A percentile compares a stretch with the other conserved stretches of the same genome.
phyloP scores from a whole-genome alignment of 2,888 invertebrate species.

The Strigamia maritima region DNA sequence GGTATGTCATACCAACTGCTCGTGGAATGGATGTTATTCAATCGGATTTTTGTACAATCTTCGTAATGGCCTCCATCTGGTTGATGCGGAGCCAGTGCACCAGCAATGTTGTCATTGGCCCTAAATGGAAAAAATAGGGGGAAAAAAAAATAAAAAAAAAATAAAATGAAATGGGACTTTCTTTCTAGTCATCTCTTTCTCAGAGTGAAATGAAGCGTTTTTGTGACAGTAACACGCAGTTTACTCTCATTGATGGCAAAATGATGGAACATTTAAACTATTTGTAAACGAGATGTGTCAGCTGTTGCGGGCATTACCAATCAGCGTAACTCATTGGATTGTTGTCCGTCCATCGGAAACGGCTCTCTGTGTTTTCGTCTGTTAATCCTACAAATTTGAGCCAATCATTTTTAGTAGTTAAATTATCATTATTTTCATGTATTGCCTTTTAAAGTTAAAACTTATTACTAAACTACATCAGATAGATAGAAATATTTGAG shows the following conservation, averaged over 20 bases:
- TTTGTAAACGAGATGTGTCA: not conserved
- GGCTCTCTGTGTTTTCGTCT: conserved; percentile 46
- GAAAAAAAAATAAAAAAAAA: too few species aligned
- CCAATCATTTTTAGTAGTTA: not conserved
- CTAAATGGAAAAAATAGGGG: not conserved
- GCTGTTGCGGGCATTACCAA: conserved; percentile 43
- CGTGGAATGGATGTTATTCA: conserved; percentile 47
- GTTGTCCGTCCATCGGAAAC: conserved; percentile 47
- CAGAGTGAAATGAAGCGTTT: not conserved
- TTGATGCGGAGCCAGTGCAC: conserved; percentile 41
- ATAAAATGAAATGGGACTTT: not conserved
- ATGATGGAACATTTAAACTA: not conserved
- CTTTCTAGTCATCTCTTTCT: too few species aligned
- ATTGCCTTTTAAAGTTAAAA: too few species aligned
- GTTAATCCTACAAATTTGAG: conserved; percentile 44
- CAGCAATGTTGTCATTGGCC: conserved; percentile 2
- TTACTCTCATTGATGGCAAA: not conserved
- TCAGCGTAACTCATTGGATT: conserved; percentile 48
- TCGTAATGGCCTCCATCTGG: conserved; percentile 49
- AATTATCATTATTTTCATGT: not conserved
- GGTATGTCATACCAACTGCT: conserved; percentile 50
- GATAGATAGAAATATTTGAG: too few species aligned
- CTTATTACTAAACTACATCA: too few species aligned
- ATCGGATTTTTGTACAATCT: conserved; percentile 47
- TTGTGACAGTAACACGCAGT: conserved; percentile 8